Conservation (phyloP, 2,797 vertebrate genomes). For the Bradypodion ventrale region DNA sequence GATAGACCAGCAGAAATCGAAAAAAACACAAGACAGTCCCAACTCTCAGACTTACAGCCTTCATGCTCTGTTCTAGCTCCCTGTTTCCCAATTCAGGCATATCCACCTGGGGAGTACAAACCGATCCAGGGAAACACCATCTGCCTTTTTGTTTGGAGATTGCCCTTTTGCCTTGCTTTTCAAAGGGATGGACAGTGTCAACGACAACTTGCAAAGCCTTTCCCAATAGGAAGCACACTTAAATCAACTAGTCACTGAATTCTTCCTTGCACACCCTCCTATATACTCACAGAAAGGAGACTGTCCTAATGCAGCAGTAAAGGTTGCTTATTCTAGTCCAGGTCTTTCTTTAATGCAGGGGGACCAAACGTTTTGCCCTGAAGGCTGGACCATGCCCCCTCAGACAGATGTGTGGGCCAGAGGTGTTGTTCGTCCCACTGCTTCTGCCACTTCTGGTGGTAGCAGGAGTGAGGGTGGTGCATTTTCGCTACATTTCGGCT, state of each 20-base stretch:
- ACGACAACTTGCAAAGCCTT: not conserved
- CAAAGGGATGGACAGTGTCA: constrained; percentile 39
- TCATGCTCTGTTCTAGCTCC: not conserved
- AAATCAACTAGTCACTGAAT: not conserved
- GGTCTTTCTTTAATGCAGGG: constrained; percentile 12
- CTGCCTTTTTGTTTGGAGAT: not conserved
- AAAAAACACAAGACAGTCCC: not conserved
- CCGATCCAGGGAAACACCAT: not conserved
- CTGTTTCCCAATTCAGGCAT: not conserved
- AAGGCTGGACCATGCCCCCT: too few relatives aligned
- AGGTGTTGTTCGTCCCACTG: too few relatives aligned
- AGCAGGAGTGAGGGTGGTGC: too few relatives aligned
- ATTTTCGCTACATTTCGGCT: too few relatives aligned
- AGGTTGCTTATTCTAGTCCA: not conserved
- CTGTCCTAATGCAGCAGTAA: not conserved
- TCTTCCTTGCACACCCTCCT: not conserved
- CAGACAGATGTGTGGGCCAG: too few relatives aligned
- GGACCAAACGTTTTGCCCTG: too few relatives aligned
- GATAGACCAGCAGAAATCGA: not conserved
- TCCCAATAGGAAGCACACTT: not conserved
- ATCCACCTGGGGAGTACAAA: not conserved
- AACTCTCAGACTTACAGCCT: not conserved
- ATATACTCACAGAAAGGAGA: not conserved
- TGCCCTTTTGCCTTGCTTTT: fast-evolving
- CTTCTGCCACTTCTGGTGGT: too few relatives aligned